Evolutionary conservation across 2,113 vertebrate genomes (phyloP).

Genomic region (Ifrita kowaldi): DNA sequence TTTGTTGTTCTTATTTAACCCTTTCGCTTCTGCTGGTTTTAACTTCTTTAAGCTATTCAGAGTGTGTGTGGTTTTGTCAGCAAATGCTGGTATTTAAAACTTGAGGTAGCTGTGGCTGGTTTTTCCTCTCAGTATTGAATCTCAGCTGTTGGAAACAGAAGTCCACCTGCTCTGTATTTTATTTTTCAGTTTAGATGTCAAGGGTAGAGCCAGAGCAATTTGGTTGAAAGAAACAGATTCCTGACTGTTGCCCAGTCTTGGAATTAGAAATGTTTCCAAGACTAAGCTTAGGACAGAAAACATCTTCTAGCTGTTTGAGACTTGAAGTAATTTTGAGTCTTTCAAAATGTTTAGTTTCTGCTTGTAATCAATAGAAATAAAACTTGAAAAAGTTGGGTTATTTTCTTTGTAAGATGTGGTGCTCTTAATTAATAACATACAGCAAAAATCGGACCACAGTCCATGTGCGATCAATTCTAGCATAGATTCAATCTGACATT

Average conservation of each 20-base stretch:
- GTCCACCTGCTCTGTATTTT: background rate
- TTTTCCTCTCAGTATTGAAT: background rate
- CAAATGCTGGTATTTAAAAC: background rate
- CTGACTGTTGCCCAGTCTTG: background rate
- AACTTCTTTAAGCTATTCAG: background rate
- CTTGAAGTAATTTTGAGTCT: background rate
- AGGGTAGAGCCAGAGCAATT: background rate
- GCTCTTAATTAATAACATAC: background rate
- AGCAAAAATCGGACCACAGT: background rate
- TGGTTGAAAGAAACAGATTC: background rate
- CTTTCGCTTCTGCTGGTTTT: background rate
- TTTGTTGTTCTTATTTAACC: background rate
- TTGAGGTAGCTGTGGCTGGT: background rate
- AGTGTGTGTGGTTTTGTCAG: background rate
- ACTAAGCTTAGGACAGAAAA: background rate
- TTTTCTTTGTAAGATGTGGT: background rate
- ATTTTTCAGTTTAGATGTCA: background rate
- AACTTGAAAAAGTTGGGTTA: background rate
- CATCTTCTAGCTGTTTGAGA: background rate
- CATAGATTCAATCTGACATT: background rate
- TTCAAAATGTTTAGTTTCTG: background rate
- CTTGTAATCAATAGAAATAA: background rate
- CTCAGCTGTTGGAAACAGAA: background rate
- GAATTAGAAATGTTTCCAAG: background rate
- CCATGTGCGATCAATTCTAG: background rate